These are phyloP conservation scores for Cylindroiulus punctatus DNA, from an alignment of 2,888 invertebrate genomes.

Conservation along the genomic window DNA sequence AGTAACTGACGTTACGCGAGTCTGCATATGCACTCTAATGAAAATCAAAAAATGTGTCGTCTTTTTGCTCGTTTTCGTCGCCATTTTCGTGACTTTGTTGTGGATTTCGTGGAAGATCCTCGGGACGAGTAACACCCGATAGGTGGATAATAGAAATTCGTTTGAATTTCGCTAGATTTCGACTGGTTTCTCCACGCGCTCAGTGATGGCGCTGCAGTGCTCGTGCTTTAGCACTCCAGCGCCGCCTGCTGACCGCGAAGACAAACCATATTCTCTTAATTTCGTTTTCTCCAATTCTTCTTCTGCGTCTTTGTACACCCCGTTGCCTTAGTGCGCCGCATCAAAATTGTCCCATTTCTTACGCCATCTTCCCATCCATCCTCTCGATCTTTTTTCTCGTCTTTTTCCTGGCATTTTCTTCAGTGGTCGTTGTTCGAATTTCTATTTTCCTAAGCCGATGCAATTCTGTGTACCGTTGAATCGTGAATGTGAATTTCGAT, in stretches of 20 bases:
- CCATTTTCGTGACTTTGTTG: constrained; percentile 3
- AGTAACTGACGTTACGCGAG: background rate
- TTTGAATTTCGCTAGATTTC: background rate
- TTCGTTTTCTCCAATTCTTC: background rate
- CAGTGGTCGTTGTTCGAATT: background rate
- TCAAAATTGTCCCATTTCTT: constrained; percentile 8
- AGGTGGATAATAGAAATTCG: background rate
- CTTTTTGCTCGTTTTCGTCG: background rate
- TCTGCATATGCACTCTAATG: constrained; percentile 33
- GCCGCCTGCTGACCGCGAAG: background rate
- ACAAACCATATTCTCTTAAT: background rate
- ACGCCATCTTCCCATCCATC: constrained; percentile 30
- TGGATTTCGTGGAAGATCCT: constrained; percentile 13
- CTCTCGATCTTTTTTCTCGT: background rate
- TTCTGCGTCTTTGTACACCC: background rate
- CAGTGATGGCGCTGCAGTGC: background rate
- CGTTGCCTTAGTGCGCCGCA: background rate
- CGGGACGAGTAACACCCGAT: background rate
- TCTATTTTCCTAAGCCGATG: constrained; percentile 38
- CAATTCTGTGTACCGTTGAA: background rate
- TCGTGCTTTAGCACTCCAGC: background rate
- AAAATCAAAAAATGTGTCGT: constrained; percentile 31
- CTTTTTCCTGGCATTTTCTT: background rate
- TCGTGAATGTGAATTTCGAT: constrained; percentile 7
- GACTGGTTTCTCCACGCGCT: background rate